These are phyloP conservation scores for Megamerina dolium DNA, from an alignment of 2,888 invertebrate genomes.

Conservation along the genomic window DNA sequence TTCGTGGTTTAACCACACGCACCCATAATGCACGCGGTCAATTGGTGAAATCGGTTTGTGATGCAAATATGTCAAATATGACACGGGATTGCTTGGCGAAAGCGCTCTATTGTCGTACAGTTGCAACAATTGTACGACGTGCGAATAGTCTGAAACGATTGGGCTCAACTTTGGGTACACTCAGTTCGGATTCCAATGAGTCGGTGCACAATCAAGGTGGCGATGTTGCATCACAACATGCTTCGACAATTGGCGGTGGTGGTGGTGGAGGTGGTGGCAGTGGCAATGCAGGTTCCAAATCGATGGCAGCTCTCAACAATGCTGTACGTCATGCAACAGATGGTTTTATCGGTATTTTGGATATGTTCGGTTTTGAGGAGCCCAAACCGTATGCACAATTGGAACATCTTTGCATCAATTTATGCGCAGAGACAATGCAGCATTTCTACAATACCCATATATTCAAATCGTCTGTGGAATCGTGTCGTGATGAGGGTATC, in stretches of 20 bases:
- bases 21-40: slow-evolving; percentile 74
- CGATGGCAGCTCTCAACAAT: slow-evolving; percentile 87
- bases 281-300: slow-evolving; percentile 76
- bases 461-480: slow-evolving; percentile 89
- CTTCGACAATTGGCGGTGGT: slow-evolving; percentile 69
- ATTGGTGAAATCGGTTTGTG: slow-evolving; percentile 73
- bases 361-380: slow-evolving; percentile 96
- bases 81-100: slow-evolving; percentile 86
- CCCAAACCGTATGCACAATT: slow-evolving; percentile 77
- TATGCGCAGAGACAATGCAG: slow-evolving; percentile 96
- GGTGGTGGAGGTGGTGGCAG: too few relatives aligned
- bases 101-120: slow-evolving; percentile 89
- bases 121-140: slow-evolving; percentile 86
- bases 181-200: slow-evolving; percentile 88
- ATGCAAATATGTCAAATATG: slow-evolving; percentile 80
- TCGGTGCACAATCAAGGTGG: slow-evolving; percentile 84
- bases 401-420: slow-evolving; percentile 90
- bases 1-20: slow-evolving; percentile 73
- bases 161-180: slow-evolving; percentile 75
- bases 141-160: slow-evolving; percentile 83
- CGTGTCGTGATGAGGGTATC: slow-evolving; percentile 89
- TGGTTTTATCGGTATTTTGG: slow-evolving; percentile 90
- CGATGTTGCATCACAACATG: slow-evolving; percentile 78
- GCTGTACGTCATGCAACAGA: slow-evolving; percentile 90
- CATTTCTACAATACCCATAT: slow-evolving; percentile 97